A percentile compares a stretch with the other conserved stretches of the same genome.
Evolutionary conservation across 2,888 invertebrate species (phyloP).

Genomic region (Pterobdella sp.): DNA sequence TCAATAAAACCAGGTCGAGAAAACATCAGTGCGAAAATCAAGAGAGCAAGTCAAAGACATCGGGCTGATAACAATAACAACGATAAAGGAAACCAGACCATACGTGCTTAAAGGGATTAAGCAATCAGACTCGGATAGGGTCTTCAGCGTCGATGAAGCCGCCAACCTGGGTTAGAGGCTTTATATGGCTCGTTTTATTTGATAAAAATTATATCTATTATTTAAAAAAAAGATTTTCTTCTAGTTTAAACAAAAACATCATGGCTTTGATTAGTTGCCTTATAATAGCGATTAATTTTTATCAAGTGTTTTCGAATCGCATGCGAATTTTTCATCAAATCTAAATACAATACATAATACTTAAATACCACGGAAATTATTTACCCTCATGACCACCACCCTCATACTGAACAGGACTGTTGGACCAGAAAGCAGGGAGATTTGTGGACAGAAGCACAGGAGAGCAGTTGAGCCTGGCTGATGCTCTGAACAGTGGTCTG

Average conservation of each 20-base stretch:
- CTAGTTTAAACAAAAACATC: too few relatives aligned
- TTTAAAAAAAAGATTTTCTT: too few relatives aligned
- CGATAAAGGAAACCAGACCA: slow-evolving; percentile 42
- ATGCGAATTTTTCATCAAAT: too few relatives aligned
- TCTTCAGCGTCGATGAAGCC: slow-evolving; percentile 19
- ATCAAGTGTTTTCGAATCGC: too few relatives aligned
- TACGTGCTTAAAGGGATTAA: slow-evolving; percentile 39
- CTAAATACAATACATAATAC: too few relatives aligned
- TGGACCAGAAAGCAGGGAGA: slow-evolving; percentile 35
- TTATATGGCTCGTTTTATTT: too few relatives aligned
- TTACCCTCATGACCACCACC: too few relatives aligned
- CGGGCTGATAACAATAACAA: slow-evolving; percentile 48
- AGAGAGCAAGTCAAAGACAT: slow-evolving; percentile 46
- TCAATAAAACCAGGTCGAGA: slow-evolving; percentile 40
- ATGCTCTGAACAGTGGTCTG: slow-evolving; percentile 38
- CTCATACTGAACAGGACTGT: slow-evolving; percentile 7
- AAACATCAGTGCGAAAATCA: slow-evolving; percentile 44
- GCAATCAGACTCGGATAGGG: slow-evolving; percentile 11
- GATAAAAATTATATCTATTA: too few relatives aligned
- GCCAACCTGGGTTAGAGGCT: not conserved
- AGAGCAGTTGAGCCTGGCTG: slow-evolving; percentile 33
- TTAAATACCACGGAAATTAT: too few relatives aligned
- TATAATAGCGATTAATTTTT: too few relatives aligned
- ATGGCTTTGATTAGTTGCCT: too few relatives aligned
- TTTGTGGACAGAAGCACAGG: slow-evolving; percentile 33